A percentile compares a stretch with the other conserved stretches of the same genome.
These are phyloP conservation scores for Cottus gobio DNA, from an alignment of 2,113 vertebrate species.

Conservation along the genomic window DNA sequence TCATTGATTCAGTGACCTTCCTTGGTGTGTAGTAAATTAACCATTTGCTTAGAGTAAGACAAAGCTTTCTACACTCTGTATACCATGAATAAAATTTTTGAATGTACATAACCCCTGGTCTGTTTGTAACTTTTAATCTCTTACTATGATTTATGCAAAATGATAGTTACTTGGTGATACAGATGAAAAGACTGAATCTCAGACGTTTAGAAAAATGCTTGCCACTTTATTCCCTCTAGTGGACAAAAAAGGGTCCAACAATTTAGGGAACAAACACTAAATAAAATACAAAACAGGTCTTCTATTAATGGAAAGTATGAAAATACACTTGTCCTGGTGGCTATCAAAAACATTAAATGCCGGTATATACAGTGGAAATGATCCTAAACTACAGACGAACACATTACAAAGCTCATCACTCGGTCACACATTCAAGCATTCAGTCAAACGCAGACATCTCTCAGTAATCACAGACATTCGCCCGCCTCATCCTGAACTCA, in stretches of 20 bases:
- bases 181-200: slow-evolving; percentile 31
- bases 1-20: slow-evolving; percentile 67
- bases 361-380: slow-evolving; percentile 83
- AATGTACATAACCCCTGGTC: slow-evolving; percentile 75
- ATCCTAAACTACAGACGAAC: slow-evolving; percentile 70
- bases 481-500: slow-evolving; percentile 33
- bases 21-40: slow-evolving; percentile 85
- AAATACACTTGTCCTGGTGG: slow-evolving; percentile 84
- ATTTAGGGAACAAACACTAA: slow-evolving; percentile 75
- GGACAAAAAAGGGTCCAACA: slow-evolving; percentile 81
- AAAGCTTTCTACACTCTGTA: slow-evolving; percentile 96
- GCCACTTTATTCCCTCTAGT: slow-evolving; percentile 84
- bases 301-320: slow-evolving; percentile 88
- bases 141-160: background rate
- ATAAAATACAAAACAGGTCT: slow-evolving; percentile 83
- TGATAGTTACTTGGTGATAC: background rate
- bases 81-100: slow-evolving; percentile 97
- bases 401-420: slow-evolving; percentile 69
- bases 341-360: slow-evolving; percentile 85
- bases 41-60: slow-evolving; percentile 91
- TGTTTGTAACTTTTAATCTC: slow-evolving; percentile 14
- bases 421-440: slow-evolving; percentile 65
- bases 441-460: slow-evolving; percentile 40
- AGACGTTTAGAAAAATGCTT: slow-evolving; percentile 67
- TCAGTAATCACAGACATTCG: slow-evolving; percentile 31